Percentiles rank a stretch among this genome's conserved stretches.
phyloP scores from a whole-genome alignment of 2,113 vertebrate species.

The Leucosticte australis region DNA sequence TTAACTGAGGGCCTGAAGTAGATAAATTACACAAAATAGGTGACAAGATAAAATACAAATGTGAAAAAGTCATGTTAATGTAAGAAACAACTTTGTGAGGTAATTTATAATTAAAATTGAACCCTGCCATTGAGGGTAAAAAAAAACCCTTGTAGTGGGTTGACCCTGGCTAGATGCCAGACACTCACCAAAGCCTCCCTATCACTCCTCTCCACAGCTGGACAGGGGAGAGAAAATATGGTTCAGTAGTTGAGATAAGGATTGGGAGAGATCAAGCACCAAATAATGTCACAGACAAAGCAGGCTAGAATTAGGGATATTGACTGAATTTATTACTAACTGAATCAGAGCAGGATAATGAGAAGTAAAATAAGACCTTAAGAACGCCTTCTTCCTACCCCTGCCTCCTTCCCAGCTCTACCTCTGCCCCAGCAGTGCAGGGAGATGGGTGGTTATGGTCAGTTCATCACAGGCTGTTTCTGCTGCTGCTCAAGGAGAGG shows the following conservation, averaged over 20 bases:
- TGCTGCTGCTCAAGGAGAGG: rapidly evolving
- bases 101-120: neutral
- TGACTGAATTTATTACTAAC: neutral
- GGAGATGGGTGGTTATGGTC: neutral
- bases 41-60: neutral
- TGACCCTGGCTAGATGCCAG: neutral
- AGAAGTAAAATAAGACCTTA: neutral
- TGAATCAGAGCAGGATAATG: neutral
- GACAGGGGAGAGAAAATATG: neutral
- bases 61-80: neutral
- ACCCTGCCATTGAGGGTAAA: rapidly evolving
- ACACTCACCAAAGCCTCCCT: neutral
- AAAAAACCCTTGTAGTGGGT: rapidly evolving
- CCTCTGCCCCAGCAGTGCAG: neutral
- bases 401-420: neutral
- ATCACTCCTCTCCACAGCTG: neutral
- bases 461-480: neutral
- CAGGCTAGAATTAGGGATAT: neutral
- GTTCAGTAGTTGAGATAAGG: neutral
- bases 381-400: neutral
- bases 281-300: neutral
- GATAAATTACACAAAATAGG: neutral
- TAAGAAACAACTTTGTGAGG: neutral
- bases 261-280: neutral
- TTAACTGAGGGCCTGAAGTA: neutral